Percentiles rank a stretch among this genome's conserved stretches.
Conservation (phyloP, 2,888 invertebrate species). For the Stenchaetothrips biformis region DNA sequence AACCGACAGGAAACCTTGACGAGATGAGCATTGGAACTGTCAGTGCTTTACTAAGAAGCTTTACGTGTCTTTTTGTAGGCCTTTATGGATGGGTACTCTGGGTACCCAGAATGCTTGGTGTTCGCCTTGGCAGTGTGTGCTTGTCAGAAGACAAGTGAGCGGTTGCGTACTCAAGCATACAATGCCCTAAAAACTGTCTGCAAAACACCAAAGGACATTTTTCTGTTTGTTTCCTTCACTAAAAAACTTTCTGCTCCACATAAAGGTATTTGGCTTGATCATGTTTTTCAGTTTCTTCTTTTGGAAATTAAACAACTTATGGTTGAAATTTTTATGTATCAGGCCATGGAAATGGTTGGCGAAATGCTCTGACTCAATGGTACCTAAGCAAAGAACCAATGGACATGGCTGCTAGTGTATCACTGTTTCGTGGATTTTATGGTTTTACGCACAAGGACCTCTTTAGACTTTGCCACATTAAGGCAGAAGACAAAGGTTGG, state of each 20-base stretch:
- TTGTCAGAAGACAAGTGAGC: conserved; percentile 44
- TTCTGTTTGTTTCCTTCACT: conserved; percentile 58
- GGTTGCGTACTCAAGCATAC: conserved; percentile 53
- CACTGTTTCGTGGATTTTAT: conserved; percentile 57
- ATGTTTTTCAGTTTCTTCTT: too few species aligned
- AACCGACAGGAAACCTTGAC: not conserved
- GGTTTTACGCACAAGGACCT: conserved; percentile 70
- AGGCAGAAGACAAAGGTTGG: conserved; percentile 49
- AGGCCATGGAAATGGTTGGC: conserved; percentile 51
- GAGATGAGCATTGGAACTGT: too few species aligned
- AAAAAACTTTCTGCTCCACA: conserved; percentile 44
- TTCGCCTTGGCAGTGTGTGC: conserved; percentile 61
- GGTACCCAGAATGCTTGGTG: conserved; percentile 55
- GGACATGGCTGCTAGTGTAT: conserved; percentile 59
- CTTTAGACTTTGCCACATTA: conserved; percentile 58
- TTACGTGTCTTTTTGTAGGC: conserved; percentile 45
- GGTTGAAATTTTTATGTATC: not conserved
- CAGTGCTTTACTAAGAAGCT: not conserved
- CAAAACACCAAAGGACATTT: conserved; percentile 58
- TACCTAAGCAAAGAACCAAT: conserved; percentile 57
- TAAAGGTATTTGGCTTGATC: too few species aligned
- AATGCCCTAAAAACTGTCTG: conserved; percentile 53
- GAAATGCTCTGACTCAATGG: conserved; percentile 59
- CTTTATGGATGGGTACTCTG: conserved; percentile 51
- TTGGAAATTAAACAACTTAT: too few species aligned